Base-by-base conservation (phyloP, 2,797 vertebrate species). In the Sebastes goodei region DNA sequence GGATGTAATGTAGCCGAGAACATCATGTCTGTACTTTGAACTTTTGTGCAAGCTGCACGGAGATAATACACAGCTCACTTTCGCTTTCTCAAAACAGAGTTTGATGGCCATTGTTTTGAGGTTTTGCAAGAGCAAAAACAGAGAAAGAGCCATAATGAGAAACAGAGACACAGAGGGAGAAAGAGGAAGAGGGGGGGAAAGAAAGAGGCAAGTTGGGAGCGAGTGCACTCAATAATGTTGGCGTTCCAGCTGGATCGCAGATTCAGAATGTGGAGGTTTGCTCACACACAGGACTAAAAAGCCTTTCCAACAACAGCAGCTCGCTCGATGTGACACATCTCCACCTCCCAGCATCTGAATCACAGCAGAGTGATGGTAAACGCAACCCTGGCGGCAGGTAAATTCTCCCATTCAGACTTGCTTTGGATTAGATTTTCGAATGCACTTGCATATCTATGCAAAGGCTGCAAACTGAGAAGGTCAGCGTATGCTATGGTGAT, bases 251-350 rank as follows among this genome's bases (percentile, higher is more conserved):
- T 92, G 89, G 91, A 87, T 60, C 1, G 2, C 6, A 67, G 74
- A 81, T 64, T 74, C 63, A 90, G 77, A 92, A 94, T 84, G 79
- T 89, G 72, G 84, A 92, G 76, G 69, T 86, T 91, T 92, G 80
- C 84, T 86, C 67, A 87, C 66, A 71, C 60, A 63, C 64, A 78
- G 74, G 63, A 77, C 61, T 56, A 38, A 75, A 74, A 71, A 74
- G 25, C 79, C 46, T 77, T 35, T 84, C 30, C 72, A 84, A 21
- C 66, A 64, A 68, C 75, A 83, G 60, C 77, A 71, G 53, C 25
- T 73, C 23, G 8, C 29, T 73, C 56, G 49, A 46, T 62, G 72
- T 76, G 85, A 78, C 11, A 12, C 9, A 62, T 60, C 70, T 68
- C n/a, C 61, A 29, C 46, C 65, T 71, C 65, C 60, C 61, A 74